A percentile compares a stretch with the other conserved stretches of the same genome.
These are phyloP conservation scores for Stratiomys singularior DNA, from an alignment of 2,888 invertebrate genomes.

Conservation along the genomic window DNA sequence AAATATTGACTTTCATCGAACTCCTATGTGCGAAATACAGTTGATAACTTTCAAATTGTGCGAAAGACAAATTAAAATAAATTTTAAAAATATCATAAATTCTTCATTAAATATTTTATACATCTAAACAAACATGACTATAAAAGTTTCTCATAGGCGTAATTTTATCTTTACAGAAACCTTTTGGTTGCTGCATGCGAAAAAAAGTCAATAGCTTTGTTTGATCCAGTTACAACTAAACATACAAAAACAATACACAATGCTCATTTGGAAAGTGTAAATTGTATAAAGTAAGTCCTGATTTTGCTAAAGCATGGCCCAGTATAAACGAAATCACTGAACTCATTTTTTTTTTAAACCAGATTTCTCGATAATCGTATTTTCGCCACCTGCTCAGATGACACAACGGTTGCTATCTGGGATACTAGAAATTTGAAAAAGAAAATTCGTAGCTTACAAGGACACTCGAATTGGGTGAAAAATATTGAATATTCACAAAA, in stretches of 20 bases:
- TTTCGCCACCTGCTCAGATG: slow-evolving; percentile 95
- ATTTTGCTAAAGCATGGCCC: background rate
- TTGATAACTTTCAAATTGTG: no score
- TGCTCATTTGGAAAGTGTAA: slow-evolving; percentile 91
- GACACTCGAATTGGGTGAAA: slow-evolving; percentile 96
- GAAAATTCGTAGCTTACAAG: slow-evolving; percentile 79
- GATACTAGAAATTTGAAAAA: slow-evolving; percentile 86
- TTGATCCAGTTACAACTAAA: slow-evolving; percentile 85
- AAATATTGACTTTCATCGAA: no score
- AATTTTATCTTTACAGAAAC: slow-evolving; percentile 69
- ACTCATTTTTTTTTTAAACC: no score
- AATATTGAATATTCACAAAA: slow-evolving; percentile 92
- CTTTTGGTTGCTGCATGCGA: slow-evolving; percentile 91
- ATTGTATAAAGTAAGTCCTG: slow-evolving; percentile 85
- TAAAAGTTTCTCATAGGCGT: no score
- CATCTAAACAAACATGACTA: no score
- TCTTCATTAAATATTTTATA: no score
- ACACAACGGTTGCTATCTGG: slow-evolving; percentile 92
- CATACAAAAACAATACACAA: slow-evolving; percentile 78
- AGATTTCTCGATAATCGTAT: slow-evolving; percentile 88
- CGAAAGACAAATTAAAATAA: no score
- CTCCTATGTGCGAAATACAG: no score
- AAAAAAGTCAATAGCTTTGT: slow-evolving; percentile 84
- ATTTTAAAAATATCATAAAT: no score
- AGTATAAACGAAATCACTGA: slow-evolving; percentile 9